phyloP scores from a whole-genome alignment of 2,888 invertebrate species.

The Monopis laevigella region DNA sequence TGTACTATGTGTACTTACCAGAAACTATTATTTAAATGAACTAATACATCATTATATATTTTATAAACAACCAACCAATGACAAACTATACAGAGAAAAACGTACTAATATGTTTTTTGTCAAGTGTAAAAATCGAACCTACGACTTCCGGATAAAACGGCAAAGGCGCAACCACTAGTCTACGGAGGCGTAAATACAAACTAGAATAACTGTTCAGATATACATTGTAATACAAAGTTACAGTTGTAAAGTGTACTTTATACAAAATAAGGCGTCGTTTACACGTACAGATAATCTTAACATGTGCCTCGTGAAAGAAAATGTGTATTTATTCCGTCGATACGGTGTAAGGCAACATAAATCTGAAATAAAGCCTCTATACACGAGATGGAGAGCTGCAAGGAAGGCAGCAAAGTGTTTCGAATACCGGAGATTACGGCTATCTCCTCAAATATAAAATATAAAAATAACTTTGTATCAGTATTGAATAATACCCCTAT shows the following conservation, averaged over 20 bases:
- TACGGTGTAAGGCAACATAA: constrained; percentile 4
- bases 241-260: not conserved
- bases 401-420: constrained; percentile 9
- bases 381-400: not conserved
- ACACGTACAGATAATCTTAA: constrained; percentile 8
- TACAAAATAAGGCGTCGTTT: not conserved
- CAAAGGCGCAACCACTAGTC: no score
- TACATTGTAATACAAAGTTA: not conserved
- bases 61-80: no score
- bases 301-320: not conserved
- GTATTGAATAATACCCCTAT: not conserved
- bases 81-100: no score
- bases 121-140: no score
- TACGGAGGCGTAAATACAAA: not conserved
- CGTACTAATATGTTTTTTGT: no score
- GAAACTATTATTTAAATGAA: no score
- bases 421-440: constrained; percentile 10
- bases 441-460: constrained; percentile 7
- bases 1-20: no score
- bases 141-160: no score
- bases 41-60: no score
- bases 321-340: constrained; percentile 3
- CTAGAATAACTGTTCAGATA: not conserved
- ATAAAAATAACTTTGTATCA: not conserved
- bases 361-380: constrained; percentile 7